Conservation (phyloP, 1,140 invertebrate species). For the Ceratina japonica region DNA sequence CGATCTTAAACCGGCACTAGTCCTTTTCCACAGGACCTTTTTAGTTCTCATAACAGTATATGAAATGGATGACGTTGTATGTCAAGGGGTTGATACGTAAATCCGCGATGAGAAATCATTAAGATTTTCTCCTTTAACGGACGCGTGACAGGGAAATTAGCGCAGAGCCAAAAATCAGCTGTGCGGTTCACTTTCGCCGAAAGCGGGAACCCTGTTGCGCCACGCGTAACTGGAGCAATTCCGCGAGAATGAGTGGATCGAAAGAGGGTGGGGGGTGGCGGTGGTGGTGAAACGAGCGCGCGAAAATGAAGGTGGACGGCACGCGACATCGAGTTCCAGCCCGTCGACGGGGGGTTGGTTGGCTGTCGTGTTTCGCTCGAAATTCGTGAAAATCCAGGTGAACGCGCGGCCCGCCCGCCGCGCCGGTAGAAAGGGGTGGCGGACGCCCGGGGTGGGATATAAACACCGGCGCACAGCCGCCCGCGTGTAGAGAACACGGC, state of each 20-base stretch:
- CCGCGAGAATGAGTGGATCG: not conserved
- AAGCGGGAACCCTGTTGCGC: slow-evolving; percentile 25
- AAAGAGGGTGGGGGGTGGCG: too few relatives aligned
- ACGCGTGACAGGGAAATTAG: not conserved
- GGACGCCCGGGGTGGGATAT: slow-evolving; percentile 32
- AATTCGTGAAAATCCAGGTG: slow-evolving; percentile 49
- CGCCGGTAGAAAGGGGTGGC: not conserved
- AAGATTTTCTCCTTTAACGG: not conserved
- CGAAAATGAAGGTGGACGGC: slow-evolving; percentile 31
- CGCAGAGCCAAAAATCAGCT: not conserved
- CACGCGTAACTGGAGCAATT: slow-evolving; percentile 15
- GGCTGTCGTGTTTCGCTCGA: not conserved
- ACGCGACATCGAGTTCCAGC: slow-evolving; percentile 10
- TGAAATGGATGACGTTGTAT: too few relatives aligned
- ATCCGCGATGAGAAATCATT: too few relatives aligned
- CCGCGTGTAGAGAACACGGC: slow-evolving; percentile 44
- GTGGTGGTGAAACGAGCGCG: not conserved
- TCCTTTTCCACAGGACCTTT: too few relatives aligned
- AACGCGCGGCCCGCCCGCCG: not conserved
- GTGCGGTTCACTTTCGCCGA: not conserved
- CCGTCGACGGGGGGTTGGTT: not conserved
- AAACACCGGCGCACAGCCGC: slow-evolving; percentile 56
- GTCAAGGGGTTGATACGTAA: too few relatives aligned
- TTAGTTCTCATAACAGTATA: too few relatives aligned
- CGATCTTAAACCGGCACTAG: too few relatives aligned